Base-by-base conservation (phyloP, 2,888 invertebrate genomes). In the Idaea straminata region DNA sequence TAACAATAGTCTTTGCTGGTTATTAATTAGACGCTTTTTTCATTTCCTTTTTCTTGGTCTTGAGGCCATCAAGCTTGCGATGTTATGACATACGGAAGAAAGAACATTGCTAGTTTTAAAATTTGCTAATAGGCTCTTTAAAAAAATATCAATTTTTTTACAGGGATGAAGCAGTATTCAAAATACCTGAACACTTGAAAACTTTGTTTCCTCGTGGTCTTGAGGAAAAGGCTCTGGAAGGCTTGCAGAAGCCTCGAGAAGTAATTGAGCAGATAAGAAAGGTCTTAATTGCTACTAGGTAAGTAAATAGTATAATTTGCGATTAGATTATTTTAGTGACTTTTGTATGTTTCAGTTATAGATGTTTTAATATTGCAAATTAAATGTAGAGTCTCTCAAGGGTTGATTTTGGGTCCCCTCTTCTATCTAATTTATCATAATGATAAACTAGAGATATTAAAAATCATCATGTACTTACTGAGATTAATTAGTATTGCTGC, bases 101-200 rank as follows among this genome's bases (percentile, higher is more conserved):
- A n/a, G n/a, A 25, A 25, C 25, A 25, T 3, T 25, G 25, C 25
- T 3, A 25, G 25, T 25, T 25, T 25, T 25, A 25, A 3, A 25
- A 25, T 2, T 25, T 25, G 25, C 25, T 25, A 25, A 25, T 25
- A 25, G 25, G 3, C 25, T 25, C 25, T 25, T 25, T 25, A 25
- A 25, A 25, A n/a, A 25, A 25, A 57, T 57, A 57, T 57, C 58
- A 15, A n/a, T 59, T 68, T 10, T 13, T 67, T 82, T 77, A 0
- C 73, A 87, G 87, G n/a, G 73, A 74, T 25, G 70, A 68, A 35
- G 65, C 76, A 16, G 64, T 62, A 5, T 88, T 68, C 64, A 83
- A 82, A 73, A 75, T 88, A 15, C 87, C 88, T 0, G 77, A 68
- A 57, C 62, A 79, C 5, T 70, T 87, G 61, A 88, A 88, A 65